phyloP scores from a whole-genome alignment of 2,113 vertebrate genomes.

The Antigone vipio region DNA sequence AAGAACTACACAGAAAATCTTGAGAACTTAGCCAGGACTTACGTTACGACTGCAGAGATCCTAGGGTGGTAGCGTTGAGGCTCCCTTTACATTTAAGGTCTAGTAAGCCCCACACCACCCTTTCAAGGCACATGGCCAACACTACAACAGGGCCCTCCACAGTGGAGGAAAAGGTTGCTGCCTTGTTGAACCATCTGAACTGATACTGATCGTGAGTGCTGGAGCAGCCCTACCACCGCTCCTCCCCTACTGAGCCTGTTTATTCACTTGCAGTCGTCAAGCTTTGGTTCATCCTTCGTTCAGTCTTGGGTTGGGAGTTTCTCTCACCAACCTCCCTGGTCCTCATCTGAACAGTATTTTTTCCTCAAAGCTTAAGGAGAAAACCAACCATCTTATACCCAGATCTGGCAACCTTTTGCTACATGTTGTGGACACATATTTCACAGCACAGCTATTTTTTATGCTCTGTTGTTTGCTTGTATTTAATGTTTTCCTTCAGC shows the following conservation, averaged over 20 bases:
- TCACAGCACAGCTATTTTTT: conserved; percentile 64
- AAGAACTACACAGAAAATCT: background rate
- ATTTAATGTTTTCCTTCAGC: conserved; percentile 71
- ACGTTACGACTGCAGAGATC: background rate
- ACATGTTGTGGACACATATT: conserved; percentile 54
- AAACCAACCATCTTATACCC: background rate
- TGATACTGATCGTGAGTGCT: background rate
- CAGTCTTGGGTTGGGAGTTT: background rate
- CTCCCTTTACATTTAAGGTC: background rate
- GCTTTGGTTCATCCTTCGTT: background rate
- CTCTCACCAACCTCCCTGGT: background rate
- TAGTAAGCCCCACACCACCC: background rate
- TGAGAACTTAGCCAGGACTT: background rate
- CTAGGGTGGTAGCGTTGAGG: fast-evolving
- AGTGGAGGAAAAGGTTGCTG: background rate
- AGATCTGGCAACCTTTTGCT: conserved; percentile 29
- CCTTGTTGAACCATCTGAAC: background rate
- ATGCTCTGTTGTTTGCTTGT: conserved; percentile 66
- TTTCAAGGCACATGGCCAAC: fast-evolving
- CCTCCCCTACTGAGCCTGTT: background rate
- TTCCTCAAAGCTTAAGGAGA: background rate
- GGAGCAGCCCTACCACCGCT: background rate
- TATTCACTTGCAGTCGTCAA: background rate
- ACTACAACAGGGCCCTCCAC: fast-evolving
- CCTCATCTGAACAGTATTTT: background rate